These are phyloP conservation scores for Pseudonaja textilis DNA, from an alignment of 2,113 vertebrate species.

Conservation along the genomic window DNA sequence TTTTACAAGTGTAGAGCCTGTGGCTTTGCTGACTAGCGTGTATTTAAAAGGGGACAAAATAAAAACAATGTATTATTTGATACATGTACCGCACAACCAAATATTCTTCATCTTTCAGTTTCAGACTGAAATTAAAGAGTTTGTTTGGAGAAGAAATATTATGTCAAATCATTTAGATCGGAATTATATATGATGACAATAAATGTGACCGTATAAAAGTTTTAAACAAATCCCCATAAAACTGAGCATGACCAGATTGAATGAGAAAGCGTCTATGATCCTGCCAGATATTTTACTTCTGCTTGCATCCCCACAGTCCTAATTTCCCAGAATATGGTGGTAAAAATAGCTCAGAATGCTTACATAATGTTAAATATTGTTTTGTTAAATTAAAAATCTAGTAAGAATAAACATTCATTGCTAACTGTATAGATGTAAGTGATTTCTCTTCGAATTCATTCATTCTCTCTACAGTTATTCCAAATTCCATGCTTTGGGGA, in stretches of 20 bases:
- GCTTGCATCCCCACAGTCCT: background rate
- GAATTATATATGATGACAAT: background rate
- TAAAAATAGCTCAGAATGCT: background rate
- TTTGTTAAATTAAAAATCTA: background rate
- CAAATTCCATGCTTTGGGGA: background rate
- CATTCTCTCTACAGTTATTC: background rate
- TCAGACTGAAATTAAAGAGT: background rate
- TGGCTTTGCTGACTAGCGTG: background rate
- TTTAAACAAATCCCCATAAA: background rate
- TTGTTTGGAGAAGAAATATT: background rate
- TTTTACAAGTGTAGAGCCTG: conserved; percentile 25
- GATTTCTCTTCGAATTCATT: background rate
- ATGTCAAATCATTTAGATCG: background rate
- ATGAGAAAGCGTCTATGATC: background rate
- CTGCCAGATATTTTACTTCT: background rate
- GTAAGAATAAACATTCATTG: background rate
- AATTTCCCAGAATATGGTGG: background rate
- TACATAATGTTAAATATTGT: background rate
- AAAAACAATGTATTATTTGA: background rate
- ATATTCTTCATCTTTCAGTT: background rate
- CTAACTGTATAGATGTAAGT: background rate
- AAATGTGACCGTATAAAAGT: background rate
- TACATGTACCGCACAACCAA: background rate
- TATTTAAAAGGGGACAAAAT: background rate
- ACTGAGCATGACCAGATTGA: background rate